Conservation (phyloP, 2,113 vertebrate species). For the Paramormyrops kingsleyae region DNA sequence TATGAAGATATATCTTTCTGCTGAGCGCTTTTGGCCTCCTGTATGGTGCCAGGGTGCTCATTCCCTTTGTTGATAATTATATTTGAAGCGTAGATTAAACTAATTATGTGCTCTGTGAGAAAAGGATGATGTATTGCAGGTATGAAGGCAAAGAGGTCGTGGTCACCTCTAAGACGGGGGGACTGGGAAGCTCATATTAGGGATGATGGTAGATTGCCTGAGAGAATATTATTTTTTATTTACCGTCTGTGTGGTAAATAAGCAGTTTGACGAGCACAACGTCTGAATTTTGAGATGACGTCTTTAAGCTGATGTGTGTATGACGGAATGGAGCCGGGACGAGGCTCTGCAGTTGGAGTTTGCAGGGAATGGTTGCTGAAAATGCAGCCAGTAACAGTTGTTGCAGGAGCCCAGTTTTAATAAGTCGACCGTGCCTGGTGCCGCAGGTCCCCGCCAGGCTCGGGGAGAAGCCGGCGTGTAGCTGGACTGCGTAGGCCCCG, state of each 20-base stretch:
- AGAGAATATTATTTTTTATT: not conserved
- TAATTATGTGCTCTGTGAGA: not conserved
- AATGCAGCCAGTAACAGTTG: conserved; percentile 27
- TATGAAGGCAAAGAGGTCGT: not conserved
- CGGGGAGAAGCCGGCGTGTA: conserved; percentile 16
- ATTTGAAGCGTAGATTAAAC: not conserved
- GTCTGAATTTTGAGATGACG: not conserved
- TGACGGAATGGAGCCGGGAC: not conserved
- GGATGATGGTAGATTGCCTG: not conserved
- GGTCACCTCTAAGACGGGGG: not conserved
- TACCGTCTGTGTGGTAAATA: not conserved
- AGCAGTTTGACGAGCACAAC: not conserved
- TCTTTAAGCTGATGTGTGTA: not conserved
- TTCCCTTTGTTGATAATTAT: not conserved
- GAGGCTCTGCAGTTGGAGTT: conserved; percentile 2
- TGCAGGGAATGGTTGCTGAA: conserved; percentile 1
- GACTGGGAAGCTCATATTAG: not conserved
- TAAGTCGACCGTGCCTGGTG: conserved; percentile 24
- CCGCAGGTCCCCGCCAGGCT: not conserved
- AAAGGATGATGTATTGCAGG: not conserved
- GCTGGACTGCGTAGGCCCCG: conserved; percentile 8
- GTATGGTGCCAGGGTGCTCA: not conserved
- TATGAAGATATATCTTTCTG: not conserved
- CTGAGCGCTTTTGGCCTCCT: not conserved
- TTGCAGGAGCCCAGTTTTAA: conserved; percentile 34